These are phyloP conservation scores for Myiothlypis coronata DNA, from an alignment of 2,797 vertebrate genomes.

Conservation along the genomic window DNA sequence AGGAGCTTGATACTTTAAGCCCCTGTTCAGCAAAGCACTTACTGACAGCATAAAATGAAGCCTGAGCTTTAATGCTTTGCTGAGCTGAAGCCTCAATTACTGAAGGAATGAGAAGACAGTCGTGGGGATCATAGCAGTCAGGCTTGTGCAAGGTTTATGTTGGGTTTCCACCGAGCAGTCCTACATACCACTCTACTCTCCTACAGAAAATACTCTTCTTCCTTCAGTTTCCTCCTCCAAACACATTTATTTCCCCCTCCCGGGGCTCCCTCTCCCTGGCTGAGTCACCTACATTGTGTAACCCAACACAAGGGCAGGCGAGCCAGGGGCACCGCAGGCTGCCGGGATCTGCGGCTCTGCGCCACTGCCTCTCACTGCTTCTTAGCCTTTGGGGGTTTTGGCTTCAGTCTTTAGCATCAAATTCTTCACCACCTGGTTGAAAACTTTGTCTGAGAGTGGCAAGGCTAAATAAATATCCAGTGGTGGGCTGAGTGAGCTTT, in stretches of 20 bases:
- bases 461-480: background rate
- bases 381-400: background rate
- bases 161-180: background rate
- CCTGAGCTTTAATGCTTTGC: constrained; percentile 7
- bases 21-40: background rate
- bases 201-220: background rate
- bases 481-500: background rate
- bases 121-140: background rate
- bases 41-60: constrained; percentile 12
- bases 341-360: fast-evolving
- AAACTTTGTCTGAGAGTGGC: background rate
- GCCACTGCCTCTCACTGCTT: background rate
- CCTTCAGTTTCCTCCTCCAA: background rate
- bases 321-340: background rate
- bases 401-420: background rate
- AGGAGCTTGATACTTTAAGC: background rate
- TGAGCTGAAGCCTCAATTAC: background rate
- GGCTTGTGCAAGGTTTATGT: background rate
- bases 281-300: background rate
- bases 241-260: background rate
- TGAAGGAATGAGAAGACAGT: background rate
- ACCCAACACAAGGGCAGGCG: background rate
- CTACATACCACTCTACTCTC: background rate
- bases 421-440: background rate
- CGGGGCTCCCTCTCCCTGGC: fast-evolving